Conservation (phyloP, 1,140 invertebrate species). For the Eufriesea mexicana region DNA sequence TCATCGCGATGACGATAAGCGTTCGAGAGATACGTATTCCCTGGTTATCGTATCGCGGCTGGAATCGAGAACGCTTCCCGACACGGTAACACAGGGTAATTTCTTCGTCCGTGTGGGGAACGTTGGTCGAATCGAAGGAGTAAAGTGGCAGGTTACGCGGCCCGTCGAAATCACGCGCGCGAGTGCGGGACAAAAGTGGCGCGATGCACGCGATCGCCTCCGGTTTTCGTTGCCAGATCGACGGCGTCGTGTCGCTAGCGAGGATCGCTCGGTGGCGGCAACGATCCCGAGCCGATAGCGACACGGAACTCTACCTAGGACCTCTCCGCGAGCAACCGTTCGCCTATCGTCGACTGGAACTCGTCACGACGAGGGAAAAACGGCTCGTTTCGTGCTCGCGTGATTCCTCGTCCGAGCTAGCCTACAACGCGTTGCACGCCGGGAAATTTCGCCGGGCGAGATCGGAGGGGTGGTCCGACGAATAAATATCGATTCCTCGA, state of each 20-base stretch:
- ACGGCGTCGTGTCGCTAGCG: no score
- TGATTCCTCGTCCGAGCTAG: neutral
- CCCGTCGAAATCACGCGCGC: slow-evolving; percentile 36
- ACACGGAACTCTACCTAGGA: neutral
- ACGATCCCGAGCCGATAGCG: slow-evolving; percentile 31
- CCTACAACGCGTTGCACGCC: neutral
- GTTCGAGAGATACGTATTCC: neutral
- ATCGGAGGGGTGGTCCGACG: no score
- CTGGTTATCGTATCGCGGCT: neutral
- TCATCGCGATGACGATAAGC: neutral
- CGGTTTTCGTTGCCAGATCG: no score
- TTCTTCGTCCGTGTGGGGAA: slow-evolving; percentile 12
- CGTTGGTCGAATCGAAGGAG: neutral
- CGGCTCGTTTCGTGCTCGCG: neutral
- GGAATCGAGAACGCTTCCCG: no score
- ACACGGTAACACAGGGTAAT: slow-evolving; percentile 41
- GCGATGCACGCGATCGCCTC: slow-evolving; percentile 40
- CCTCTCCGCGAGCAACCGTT: no score
- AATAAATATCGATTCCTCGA: neutral
- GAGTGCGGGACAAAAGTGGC: slow-evolving; percentile 34
- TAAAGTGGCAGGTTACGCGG: neutral
- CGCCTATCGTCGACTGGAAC: no score
- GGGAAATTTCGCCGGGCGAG: neutral
- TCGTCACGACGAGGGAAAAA: no score
- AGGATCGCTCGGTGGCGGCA: neutral